Evolutionary conservation across 2,888 invertebrate genomes (phyloP), one percentile per base, ranked within the genome.

Genomic region (Hydraecia micacea): DNA sequence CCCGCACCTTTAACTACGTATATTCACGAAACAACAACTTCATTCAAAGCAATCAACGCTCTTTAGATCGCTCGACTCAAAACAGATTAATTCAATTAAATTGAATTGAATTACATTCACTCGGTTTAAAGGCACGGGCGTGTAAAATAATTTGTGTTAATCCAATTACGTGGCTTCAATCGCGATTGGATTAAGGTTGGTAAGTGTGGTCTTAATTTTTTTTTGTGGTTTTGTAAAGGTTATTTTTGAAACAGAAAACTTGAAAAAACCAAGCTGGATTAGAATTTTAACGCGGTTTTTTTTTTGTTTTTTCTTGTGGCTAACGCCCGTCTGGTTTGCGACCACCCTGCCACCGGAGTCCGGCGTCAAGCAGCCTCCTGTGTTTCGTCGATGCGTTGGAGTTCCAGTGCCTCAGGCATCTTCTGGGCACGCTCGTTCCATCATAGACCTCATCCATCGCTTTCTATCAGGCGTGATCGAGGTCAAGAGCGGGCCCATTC

Each of bases 61-160:
- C 79, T 77, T 81, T 69, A 82, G 77, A 79, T 72, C 77, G 72
- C 39, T 39, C 74, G 68, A 52, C 55, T 77, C 71, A 81, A 85
- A 87, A 85, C 77, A 77, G 80, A 79, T 89, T 87, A 75, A 87
- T 86, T 77, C 72, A 84, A 84, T 88, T 80, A 72, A 87, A 86
- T 89, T 88, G 71, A 86, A 87, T 88, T 82, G 73, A 86, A 88
- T 88, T 82, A 83, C 81, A 84, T 83, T 86, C 81, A 83, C 73
- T 77, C 71, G 73, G 73, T 81, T 71, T 86, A 79, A 73, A 74
- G 52, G 77, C 77, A 78, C 75, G 70, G 67, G 77, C 81, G 85
- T 87, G 83, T 87, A 80, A 80, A 85, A 83, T 87, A 83, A 83
- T 87, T 84, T 81, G 74, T 79, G 84, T 68, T 87, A 85, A 90